phyloP scores from a whole-genome alignment of 2,797 vertebrate species.

The Thripadectes ignobilis region DNA sequence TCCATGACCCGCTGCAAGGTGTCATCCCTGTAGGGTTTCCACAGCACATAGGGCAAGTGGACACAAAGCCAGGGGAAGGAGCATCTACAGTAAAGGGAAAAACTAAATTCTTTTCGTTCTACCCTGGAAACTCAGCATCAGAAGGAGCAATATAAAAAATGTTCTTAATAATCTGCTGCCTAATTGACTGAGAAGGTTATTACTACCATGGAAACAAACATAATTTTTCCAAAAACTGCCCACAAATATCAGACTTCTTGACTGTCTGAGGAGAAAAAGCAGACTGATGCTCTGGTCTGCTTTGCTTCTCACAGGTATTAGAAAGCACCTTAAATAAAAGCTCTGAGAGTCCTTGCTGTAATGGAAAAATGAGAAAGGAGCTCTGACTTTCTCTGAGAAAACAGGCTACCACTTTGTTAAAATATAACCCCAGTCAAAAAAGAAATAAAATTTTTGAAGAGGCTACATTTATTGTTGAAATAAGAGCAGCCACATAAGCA shows the following conservation, averaged over 20 bases:
- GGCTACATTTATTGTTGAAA: not conserved
- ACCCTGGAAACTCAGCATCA: not conserved
- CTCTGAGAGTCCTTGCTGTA: not conserved
- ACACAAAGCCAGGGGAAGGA: not conserved
- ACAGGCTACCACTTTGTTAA: not conserved
- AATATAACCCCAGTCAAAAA: not conserved
- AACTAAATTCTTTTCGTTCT: not conserved
- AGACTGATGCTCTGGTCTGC: not conserved
- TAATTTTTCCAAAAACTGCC: not conserved
- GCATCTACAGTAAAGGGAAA: not conserved
- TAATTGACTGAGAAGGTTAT: constrained; percentile 8
- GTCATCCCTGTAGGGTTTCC: not conserved
- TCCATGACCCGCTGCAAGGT: accelerated
- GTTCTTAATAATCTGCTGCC: not conserved
- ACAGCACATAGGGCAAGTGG: accelerated
- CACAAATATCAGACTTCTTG: not conserved
- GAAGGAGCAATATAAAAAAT: not conserved
- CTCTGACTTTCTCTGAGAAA: not conserved
- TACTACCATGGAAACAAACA: not conserved
- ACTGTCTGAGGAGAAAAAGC: not conserved
- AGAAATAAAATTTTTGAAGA: not conserved
- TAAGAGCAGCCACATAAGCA: not conserved
- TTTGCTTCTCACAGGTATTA: not conserved
- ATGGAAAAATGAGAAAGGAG: constrained; percentile 38
- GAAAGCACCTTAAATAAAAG: not conserved